Conservation (phyloP, 1,140 invertebrate species). For the Ceratoteleas bidentatus region DNA sequence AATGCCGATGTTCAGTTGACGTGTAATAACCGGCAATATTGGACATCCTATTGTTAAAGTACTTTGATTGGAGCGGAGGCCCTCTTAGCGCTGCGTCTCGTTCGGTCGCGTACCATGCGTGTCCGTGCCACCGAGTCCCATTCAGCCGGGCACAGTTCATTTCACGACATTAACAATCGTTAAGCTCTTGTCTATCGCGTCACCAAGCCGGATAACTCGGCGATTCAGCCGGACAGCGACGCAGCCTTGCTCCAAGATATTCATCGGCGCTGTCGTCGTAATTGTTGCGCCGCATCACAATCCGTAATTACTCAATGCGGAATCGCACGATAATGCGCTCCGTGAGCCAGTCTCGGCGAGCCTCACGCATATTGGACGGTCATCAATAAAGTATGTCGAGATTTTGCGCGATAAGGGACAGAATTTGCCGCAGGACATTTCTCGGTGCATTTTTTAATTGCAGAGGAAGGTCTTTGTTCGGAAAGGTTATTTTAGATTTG, state of each 20-base stretch:
- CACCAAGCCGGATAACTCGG: constrained; percentile 54
- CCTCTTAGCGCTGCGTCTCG: constrained; percentile 36
- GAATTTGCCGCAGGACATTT: too few species aligned
- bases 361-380: too few species aligned
- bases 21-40: constrained; percentile 61
- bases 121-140: constrained; percentile 56
- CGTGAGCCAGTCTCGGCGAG: too few species aligned
- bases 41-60: constrained; percentile 66
- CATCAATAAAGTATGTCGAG: too few species aligned
- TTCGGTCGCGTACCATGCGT: constrained; percentile 59
- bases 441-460: too few species aligned
- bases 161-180: constrained; percentile 65
- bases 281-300: constrained; percentile 35
- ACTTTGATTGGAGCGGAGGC: constrained; percentile 50
- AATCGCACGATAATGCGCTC: constrained; percentile 15
- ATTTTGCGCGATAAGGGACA: too few species aligned
- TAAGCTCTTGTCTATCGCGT: constrained; percentile 57
- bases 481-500: too few species aligned
- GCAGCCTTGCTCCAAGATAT: constrained; percentile 43
- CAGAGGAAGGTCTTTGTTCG: too few species aligned
- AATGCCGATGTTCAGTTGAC: constrained; percentile 51
- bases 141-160: constrained; percentile 52
- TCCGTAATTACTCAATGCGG: constrained; percentile 44
- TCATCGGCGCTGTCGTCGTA: constrained; percentile 20
- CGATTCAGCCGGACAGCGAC: constrained; percentile 29